Percentiles rank a stretch among this genome's conserved stretches.
phyloP scores from a whole-genome alignment of 2,113 vertebrate species.

The Pao palembangensis region DNA sequence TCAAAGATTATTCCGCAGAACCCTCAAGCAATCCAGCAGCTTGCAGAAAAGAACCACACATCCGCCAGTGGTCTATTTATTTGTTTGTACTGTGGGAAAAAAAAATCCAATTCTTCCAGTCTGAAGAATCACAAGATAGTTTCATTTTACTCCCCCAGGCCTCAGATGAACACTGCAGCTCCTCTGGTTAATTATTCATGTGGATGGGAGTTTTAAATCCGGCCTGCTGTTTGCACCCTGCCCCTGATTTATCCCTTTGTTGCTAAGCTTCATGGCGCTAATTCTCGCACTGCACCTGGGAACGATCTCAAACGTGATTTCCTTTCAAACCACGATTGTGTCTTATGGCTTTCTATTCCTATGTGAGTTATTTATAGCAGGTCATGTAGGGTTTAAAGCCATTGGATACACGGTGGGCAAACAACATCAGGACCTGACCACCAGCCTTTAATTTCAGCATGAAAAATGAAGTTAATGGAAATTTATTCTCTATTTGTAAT shows the following conservation, averaged over 20 bases:
- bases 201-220: conserved; percentile 67
- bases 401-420: conserved; percentile 86
- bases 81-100: conserved; percentile 37
- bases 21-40: conserved; percentile 36
- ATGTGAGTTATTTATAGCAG: conserved; percentile 89
- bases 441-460: too few species aligned
- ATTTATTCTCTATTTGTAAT: too few species aligned
- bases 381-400: conserved; percentile 99
- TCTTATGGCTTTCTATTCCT: conserved; percentile 99
- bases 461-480: too few species aligned
- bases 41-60: conserved; percentile 38
- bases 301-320: conserved; percentile 12
- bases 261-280: conserved; percentile 25
- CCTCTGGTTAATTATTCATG: conserved; percentile 76
- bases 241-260: conserved; percentile 39
- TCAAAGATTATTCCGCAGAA: conserved; percentile 60
- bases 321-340: conserved; percentile 78
- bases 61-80: conserved; percentile 37
- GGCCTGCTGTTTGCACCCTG: conserved; percentile 52
- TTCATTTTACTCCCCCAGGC: conserved; percentile 61
- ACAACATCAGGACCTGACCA: conserved; percentile 30
- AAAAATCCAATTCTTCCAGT: conserved; percentile 36
- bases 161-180: conserved; percentile 62
- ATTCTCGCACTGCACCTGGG: conserved; percentile 12
- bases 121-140: conserved; percentile 55